Conservation (phyloP, 2,113 vertebrate genomes). For the Takifugu bimaculatus region DNA sequence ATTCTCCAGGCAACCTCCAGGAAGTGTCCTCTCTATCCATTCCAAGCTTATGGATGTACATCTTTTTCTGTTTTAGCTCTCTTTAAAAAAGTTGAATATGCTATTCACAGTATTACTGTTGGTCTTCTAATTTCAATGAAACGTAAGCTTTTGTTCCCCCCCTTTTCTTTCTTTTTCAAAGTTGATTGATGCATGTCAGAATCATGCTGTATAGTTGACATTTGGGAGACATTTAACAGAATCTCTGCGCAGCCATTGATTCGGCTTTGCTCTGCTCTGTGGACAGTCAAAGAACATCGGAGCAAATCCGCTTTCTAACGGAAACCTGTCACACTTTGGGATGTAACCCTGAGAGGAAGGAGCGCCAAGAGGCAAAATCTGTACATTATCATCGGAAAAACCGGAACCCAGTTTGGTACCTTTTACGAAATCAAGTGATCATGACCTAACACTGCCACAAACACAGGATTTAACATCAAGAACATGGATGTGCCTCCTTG, state of each 20-base stretch:
- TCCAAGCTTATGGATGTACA: conserved; percentile 51
- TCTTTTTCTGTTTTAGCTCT: conserved; percentile 37
- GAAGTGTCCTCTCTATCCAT: conserved; percentile 35
- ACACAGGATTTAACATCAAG: conserved; percentile 39
- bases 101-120: conserved; percentile 60
- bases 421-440: conserved; percentile 40
- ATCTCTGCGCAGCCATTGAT: conserved; percentile 1
- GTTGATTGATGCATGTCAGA: conserved; percentile 44
- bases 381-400: conserved; percentile 19
- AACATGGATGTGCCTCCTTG: conserved; percentile 53
- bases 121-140: conserved; percentile 43
- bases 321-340: conserved; percentile 14
- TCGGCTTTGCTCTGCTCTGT: conserved; percentile 12
- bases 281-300: conserved; percentile 5
- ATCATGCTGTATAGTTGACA: conserved; percentile 38
- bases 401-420: neutral
- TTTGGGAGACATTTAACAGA: conserved; percentile 30
- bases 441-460: conserved; percentile 59
- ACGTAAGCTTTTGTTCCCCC: conserved; percentile 12
- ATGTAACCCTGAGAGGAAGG: conserved; percentile 10
- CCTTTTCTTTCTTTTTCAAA: conserved; percentile 23
- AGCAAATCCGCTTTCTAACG: neutral
- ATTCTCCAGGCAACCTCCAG: neutral
- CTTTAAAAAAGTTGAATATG: conserved; percentile 60
- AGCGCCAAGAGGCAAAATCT: conserved; percentile 5